These are phyloP conservation scores for Gorsachius goisagi DNA, from an alignment of 2,113 vertebrate species.

Conservation along the genomic window DNA sequence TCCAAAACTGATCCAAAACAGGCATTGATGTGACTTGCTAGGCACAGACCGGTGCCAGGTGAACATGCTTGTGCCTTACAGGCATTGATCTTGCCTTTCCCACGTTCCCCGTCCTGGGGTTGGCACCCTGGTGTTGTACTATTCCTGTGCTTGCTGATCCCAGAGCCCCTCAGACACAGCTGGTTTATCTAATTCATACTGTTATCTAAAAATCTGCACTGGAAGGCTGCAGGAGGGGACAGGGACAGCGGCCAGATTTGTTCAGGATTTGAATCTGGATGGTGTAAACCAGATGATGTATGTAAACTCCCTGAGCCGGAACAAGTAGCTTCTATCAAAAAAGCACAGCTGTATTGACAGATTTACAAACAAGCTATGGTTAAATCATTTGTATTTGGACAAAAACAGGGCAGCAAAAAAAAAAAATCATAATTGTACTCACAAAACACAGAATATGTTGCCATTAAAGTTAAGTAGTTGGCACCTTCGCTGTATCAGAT, in stretches of 20 bases:
- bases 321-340: background rate
- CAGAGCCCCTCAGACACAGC: background rate
- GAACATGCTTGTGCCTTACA: background rate
- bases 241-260: background rate
- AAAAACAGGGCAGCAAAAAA: background rate
- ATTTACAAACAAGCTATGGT: background rate
- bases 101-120: background rate
- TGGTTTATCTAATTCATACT: background rate
- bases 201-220: background rate
- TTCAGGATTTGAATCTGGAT: background rate
- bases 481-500: background rate
- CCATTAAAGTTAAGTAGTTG: background rate
- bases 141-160: background rate
- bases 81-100: background rate
- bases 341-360: background rate
- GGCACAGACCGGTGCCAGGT: background rate
- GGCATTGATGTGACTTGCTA: background rate
- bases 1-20: background rate
- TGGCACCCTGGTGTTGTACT: background rate
- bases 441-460: background rate
- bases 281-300: background rate
- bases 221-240: background rate
- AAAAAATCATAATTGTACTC: background rate
- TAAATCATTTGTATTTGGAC: background rate
- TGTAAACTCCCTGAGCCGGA: background rate